Percentiles rank a stretch among this genome's conserved stretches.
Conservation (phyloP, 2,888 invertebrate species). For the Stenolophus ochropezus region DNA sequence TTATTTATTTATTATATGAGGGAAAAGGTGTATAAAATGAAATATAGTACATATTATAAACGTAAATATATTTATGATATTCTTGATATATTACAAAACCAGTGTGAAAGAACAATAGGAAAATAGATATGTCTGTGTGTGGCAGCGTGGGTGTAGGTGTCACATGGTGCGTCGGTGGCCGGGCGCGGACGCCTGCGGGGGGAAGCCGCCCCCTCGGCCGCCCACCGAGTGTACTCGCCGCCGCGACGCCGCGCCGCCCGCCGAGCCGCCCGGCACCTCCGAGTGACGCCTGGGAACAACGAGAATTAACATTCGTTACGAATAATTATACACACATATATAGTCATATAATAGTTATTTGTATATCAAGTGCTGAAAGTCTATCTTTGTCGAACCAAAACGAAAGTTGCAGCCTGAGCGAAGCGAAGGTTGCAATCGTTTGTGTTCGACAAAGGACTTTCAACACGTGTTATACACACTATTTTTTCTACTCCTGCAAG, state of each 20-base stretch:
- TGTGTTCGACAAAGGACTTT: too few species aligned
- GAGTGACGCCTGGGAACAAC: constrained; percentile 24
- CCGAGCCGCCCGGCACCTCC: constrained; percentile 14
- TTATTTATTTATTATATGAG: too few species aligned
- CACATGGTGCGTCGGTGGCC: constrained; percentile 57
- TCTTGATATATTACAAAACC: constrained; percentile 54
- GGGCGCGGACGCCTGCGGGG: constrained; percentile 21
- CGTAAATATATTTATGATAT: constrained; percentile 59
- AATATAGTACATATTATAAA: constrained; percentile 45
- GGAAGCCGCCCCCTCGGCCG: constrained; percentile 22
- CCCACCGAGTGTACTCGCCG: constrained; percentile 51
- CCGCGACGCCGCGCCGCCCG: not conserved
- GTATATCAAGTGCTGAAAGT: too few species aligned
- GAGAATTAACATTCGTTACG: too few species aligned
- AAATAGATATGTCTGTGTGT: constrained; percentile 59
- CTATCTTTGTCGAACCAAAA: too few species aligned
- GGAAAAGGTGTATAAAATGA: too few species aligned
- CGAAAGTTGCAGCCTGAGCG: too few species aligned
- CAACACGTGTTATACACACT: too few species aligned
- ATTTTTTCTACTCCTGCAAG: too few species aligned
- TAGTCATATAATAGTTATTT: too few species aligned
- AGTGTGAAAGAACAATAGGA: constrained; percentile 58
- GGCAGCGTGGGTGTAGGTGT: constrained; percentile 9
- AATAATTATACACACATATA: not conserved
- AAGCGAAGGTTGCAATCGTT: too few species aligned